Evolutionary conservation across 2,113 vertebrate species (phyloP).

Genomic region (Irena cyanogastra): DNA sequence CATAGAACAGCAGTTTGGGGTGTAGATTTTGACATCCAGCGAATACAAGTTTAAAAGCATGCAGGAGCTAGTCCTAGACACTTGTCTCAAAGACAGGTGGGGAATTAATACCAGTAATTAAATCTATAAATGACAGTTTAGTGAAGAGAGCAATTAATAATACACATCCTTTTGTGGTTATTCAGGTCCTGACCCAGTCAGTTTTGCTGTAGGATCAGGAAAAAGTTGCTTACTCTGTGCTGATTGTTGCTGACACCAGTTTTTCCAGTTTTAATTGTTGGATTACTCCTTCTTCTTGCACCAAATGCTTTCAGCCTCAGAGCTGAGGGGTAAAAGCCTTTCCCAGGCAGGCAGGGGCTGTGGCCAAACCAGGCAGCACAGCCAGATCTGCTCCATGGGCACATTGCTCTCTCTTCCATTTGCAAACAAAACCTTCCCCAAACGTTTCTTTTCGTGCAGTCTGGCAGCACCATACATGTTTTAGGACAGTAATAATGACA

Average conservation of each 20-base stretch:
- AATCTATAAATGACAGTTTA: background rate
- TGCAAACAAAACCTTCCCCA: rapidly evolving
- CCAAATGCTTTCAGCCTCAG: background rate
- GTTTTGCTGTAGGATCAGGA: background rate
- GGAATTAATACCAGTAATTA: background rate
- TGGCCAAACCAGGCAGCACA: background rate
- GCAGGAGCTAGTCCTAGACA: background rate
- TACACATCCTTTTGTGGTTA: background rate
- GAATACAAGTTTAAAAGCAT: background rate
- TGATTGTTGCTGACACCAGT: background rate
- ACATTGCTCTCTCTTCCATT: background rate
- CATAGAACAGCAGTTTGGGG: background rate
- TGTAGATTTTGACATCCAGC: background rate
- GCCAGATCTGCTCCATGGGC: background rate
- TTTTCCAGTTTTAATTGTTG: background rate
- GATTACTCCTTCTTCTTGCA: background rate
- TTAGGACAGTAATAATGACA: background rate
- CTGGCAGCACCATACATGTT: background rate
- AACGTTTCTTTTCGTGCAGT: background rate
- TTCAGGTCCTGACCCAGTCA: background rate
- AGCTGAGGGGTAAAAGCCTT: background rate
- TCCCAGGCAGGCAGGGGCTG: background rate
- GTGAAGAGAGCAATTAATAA: background rate
- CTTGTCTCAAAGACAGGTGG: background rate
- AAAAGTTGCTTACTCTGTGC: background rate